phyloP scores from a whole-genome alignment of 2,888 invertebrate species.

The Nemotelus nigrinus region DNA sequence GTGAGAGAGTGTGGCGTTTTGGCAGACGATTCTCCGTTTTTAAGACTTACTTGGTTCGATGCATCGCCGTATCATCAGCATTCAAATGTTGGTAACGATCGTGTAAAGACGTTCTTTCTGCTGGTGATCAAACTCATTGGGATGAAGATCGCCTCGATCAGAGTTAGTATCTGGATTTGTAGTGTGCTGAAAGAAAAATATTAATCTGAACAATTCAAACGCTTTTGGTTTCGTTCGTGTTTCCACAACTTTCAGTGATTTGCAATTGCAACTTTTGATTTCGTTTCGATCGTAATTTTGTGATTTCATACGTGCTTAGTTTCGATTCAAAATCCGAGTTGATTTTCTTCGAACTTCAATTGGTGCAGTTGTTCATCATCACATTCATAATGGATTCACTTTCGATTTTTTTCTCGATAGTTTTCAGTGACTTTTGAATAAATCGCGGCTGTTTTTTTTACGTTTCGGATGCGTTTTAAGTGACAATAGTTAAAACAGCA shows the following conservation, averaged over 20 bases:
- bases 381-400: conserved; percentile 25
- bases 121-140: conserved; percentile 36
- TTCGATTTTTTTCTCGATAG: conserved; percentile 45
- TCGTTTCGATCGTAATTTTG: conserved; percentile 43
- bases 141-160: conserved; percentile 41
- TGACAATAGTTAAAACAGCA: conserved; percentile 39
- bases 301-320: conserved; percentile 32
- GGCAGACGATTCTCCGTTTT: conserved; percentile 38
- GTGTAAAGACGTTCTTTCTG: conserved; percentile 63
- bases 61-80: conserved; percentile 63
- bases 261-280: conserved; percentile 40
- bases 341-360: conserved; percentile 41
- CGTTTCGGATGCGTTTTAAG: conserved; percentile 18
- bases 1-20: conserved; percentile 35
- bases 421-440: conserved; percentile 32
- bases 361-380: conserved; percentile 12
- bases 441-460: conserved; percentile 9
- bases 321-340: conserved; percentile 27
- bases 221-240: conserved; percentile 38
- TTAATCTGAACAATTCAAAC: conserved; percentile 31
- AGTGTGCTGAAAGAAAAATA: not conserved
- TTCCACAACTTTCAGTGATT: not conserved
- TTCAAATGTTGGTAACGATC: conserved; percentile 65
- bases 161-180: conserved; percentile 25
- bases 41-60: conserved; percentile 57